Evolutionary conservation across 35 echinoderm and acorn worm genomes (phyloP).

Genomic region (Strongylocentrotus purpuratus): DNA sequence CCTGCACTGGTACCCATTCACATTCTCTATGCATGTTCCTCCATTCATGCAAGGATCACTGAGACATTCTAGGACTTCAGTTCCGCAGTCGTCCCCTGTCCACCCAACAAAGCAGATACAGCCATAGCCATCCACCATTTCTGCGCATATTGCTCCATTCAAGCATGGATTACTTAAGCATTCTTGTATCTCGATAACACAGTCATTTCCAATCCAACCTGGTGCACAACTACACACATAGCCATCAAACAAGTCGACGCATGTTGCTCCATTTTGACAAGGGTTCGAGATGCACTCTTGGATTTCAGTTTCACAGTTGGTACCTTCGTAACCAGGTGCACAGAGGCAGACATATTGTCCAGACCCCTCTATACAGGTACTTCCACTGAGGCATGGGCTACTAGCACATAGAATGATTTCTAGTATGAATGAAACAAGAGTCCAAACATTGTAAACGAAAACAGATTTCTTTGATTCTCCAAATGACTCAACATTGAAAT

Average conservation of each 20-base stretch:
- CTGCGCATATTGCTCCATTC: conserved; percentile 54
- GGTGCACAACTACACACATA: conserved; percentile 27
- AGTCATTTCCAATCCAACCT: conserved; percentile 32
- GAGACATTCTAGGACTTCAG: conserved; percentile 61
- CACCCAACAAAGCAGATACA: conserved; percentile 58
- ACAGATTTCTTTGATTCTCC: not conserved
- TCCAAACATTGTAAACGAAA: not conserved
- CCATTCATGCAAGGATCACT: conserved; percentile 73
- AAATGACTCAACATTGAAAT: not conserved
- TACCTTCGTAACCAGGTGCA: conserved; percentile 56
- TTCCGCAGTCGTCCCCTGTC: conserved; percentile 55
- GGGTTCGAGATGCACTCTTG: conserved; percentile 32
- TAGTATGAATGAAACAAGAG: conserved; percentile 35
- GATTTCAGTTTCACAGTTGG: conserved; percentile 29
- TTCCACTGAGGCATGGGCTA: conserved; percentile 77
- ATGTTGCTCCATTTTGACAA: conserved; percentile 49
- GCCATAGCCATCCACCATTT: conserved; percentile 22
- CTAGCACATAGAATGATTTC: conserved; percentile 71
- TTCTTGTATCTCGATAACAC: conserved; percentile 49
- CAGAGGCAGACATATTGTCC: conserved; percentile 66
- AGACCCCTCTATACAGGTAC: conserved; percentile 56
- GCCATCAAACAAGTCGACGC: not conserved
- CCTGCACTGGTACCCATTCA: conserved; percentile 45
- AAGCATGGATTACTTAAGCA: conserved; percentile 54
- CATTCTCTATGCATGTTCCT: conserved; percentile 59